Conservation (phyloP, 2,888 invertebrate species). For the Microdon myrmicae region DNA sequence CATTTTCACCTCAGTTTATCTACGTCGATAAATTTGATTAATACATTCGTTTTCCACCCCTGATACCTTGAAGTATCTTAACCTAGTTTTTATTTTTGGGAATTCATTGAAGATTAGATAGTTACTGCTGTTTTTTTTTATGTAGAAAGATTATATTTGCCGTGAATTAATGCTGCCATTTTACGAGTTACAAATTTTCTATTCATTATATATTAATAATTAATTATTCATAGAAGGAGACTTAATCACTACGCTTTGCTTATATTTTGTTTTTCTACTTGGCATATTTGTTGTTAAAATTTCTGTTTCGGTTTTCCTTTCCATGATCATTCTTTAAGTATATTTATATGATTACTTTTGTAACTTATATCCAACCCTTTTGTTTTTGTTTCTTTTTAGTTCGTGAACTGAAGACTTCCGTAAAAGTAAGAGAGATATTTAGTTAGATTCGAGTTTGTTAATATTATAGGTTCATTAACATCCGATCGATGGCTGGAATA, state of each 20-base stretch:
- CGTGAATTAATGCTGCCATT: too few relatives aligned
- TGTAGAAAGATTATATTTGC: slow-evolving; percentile 12
- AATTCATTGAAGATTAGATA: slow-evolving; percentile 21
- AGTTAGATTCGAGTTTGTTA: slow-evolving; percentile 6
- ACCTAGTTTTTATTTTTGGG: slow-evolving; percentile 35
- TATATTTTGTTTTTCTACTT: slow-evolving; percentile 21
- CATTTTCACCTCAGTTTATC: slow-evolving; percentile 32
- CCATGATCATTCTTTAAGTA: slow-evolving; percentile 33
- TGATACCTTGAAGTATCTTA: slow-evolving; percentile 53
- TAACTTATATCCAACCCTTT: slow-evolving; percentile 44
- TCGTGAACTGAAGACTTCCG: slow-evolving; percentile 35
- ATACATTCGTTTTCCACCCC: slow-evolving; percentile 30
- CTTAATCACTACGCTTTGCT: too few relatives aligned
- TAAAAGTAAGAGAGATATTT: slow-evolving; percentile 46
- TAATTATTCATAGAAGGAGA: slow-evolving; percentile 16
- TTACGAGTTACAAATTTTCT: too few relatives aligned
- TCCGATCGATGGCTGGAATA: too few relatives aligned
- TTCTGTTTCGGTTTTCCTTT: slow-evolving; percentile 10
- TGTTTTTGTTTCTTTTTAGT: slow-evolving; percentile 4
- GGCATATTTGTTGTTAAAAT: background rate
- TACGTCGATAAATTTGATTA: slow-evolving; percentile 25
- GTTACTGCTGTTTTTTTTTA: slow-evolving; percentile 4
- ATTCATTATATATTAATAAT: background rate
- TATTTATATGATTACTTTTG: slow-evolving; percentile 7
- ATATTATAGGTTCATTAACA: too few relatives aligned